Conservation (phyloP, 1,140 invertebrate genomes). For the Gonatopus flavifemur region DNA sequence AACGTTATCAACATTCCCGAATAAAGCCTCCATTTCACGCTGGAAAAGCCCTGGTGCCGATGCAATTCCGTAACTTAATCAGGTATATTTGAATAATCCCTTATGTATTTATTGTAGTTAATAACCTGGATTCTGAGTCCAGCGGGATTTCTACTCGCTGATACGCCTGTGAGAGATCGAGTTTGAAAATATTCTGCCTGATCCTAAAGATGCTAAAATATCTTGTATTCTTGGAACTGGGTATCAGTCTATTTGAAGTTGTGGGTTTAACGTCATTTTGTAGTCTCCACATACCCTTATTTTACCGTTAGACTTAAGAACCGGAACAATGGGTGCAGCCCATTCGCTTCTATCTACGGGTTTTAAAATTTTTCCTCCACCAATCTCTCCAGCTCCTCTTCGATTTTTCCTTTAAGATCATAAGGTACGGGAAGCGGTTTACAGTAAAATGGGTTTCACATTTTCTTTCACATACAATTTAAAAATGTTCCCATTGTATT, state of each 20-base stretch:
- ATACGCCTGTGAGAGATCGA: slow-evolving; percentile 19
- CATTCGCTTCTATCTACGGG: too few relatives aligned
- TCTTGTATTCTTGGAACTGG: neutral
- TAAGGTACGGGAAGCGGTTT: slow-evolving; percentile 4
- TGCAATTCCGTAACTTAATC: slow-evolving; percentile 33
- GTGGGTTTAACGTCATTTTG: too few relatives aligned
- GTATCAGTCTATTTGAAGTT: neutral
- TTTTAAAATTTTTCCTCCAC: neutral
- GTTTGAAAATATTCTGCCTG: slow-evolving; percentile 14
- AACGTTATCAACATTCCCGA: slow-evolving; percentile 27
- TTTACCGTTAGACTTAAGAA: too few relatives aligned
- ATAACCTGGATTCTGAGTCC: slow-evolving; percentile 29
- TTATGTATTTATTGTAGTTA: slow-evolving; percentile 44
- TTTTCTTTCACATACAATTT: slow-evolving; percentile 5
- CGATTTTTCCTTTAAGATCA: neutral
- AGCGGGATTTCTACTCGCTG: slow-evolving; percentile 28
- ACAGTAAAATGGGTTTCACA: slow-evolving; percentile 4
- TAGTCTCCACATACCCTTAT: neutral
- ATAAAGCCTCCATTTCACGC: slow-evolving; percentile 38
- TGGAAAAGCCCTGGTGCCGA: slow-evolving; percentile 48
- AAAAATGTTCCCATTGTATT: neutral
- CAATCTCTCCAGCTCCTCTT: too few relatives aligned
- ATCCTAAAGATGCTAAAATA: neutral
- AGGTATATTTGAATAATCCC: slow-evolving; percentile 43
- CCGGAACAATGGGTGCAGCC: too few relatives aligned